These are phyloP conservation scores for Craseonycteris thonglongyai DNA, from an alignment of 2,113 vertebrate genomes.

Conservation along the genomic window DNA sequence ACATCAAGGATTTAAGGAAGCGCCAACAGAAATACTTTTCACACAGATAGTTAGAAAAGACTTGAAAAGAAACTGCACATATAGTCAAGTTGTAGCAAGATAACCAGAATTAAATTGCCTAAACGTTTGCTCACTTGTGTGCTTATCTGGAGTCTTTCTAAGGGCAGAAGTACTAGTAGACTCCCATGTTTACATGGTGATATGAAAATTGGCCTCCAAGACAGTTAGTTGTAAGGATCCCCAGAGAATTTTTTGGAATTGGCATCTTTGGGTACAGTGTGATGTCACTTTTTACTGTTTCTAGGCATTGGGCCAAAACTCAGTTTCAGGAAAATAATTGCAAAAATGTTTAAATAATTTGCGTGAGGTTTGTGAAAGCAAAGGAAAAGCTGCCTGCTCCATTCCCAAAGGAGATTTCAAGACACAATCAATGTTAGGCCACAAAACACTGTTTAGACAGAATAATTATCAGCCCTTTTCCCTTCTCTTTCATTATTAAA, in stretches of 20 bases:
- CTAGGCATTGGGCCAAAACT: slow-evolving; percentile 66
- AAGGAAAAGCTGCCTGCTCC: slow-evolving; percentile 50
- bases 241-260: slow-evolving; percentile 47
- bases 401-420: slow-evolving; percentile 67
- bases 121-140: slow-evolving; percentile 30
- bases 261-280: slow-evolving; percentile 41
- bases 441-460: slow-evolving; percentile 72
- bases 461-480: slow-evolving; percentile 68
- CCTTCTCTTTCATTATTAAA: slow-evolving; percentile 67
- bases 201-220: slow-evolving; percentile 56
- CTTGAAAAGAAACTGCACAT: slow-evolving; percentile 53
- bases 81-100: slow-evolving; percentile 47
- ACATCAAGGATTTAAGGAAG: slow-evolving; percentile 47
- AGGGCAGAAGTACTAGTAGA: slow-evolving; percentile 21
- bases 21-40: slow-evolving; percentile 57
- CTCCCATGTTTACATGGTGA: slow-evolving; percentile 42
- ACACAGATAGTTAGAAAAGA: slow-evolving; percentile 38
- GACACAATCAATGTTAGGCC: slow-evolving; percentile 68
- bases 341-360: slow-evolving; percentile 75
- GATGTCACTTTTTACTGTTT: slow-evolving; percentile 71
- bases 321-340: slow-evolving; percentile 71
- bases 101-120: slow-evolving; percentile 58
- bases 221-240: slow-evolving; percentile 6
- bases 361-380: slow-evolving; percentile 67
- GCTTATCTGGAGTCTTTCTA: slow-evolving; percentile 50